Evolutionary conservation across 2,888 invertebrate species (phyloP).

Genomic region (Pristionchus entomophagus): DNA sequence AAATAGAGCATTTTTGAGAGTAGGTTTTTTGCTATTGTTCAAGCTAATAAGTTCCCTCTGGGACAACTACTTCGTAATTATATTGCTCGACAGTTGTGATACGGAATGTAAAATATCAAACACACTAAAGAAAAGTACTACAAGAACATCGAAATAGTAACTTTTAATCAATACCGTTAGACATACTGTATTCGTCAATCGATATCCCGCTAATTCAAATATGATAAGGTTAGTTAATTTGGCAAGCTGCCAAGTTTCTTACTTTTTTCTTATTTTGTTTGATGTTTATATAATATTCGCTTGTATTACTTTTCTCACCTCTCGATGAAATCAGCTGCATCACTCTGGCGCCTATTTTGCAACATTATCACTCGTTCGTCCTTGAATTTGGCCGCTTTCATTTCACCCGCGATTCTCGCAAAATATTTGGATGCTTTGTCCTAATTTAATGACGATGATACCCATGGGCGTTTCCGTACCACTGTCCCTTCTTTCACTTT

Average conservation of each 20-base stretch:
- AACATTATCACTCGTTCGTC: constrained; percentile 18
- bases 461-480: constrained; percentile 7
- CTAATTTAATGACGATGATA: constrained; percentile 27
- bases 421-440: constrained; percentile 34
- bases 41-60: not conserved
- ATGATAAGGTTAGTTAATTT: too few species aligned
- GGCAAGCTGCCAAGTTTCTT: not conserved
- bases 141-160: not conserved
- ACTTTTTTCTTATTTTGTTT: not conserved
- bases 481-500: not conserved
- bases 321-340: too few species aligned
- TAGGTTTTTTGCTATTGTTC: constrained; percentile 17
- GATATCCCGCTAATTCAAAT: not conserved
- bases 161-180: not conserved
- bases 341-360: not conserved
- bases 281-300: not conserved
- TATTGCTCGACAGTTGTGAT: constrained; percentile 32
- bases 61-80: constrained; percentile 3
- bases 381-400: not conserved
- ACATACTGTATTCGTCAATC: not conserved
- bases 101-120: constrained; percentile 23
- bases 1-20: constrained; percentile 19
- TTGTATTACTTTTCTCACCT: not conserved
- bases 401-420: constrained; percentile 10
- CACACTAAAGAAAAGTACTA: not conserved